phyloP scores from a whole-genome alignment of 1,140 invertebrate genomes.

The Dendrolimus punctatus region DNA sequence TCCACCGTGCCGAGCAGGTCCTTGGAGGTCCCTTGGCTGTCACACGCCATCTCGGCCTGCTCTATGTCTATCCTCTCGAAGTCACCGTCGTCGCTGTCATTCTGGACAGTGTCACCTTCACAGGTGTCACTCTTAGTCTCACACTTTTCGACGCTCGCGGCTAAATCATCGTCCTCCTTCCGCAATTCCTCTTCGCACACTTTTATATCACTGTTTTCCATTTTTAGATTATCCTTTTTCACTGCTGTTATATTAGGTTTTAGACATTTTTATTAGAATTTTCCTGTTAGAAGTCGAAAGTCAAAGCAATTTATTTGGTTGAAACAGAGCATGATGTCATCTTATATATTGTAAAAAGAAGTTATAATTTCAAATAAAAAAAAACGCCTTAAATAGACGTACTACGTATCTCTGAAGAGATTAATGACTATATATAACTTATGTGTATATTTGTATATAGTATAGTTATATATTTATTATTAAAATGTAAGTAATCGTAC shows the following conservation, averaged over 20 bases:
- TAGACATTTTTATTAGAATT: background rate
- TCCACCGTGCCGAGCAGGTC: conserved; percentile 33
- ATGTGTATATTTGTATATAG: too few relatives aligned
- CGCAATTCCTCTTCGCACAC: background rate
- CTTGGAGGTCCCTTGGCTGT: conserved; percentile 10
- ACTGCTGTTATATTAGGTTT: too few relatives aligned
- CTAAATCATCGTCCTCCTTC: conserved; percentile 1
- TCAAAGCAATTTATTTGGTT: too few relatives aligned
- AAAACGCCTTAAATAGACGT: too few relatives aligned
- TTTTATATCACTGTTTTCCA: conserved; percentile 5
- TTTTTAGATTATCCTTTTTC: background rate
- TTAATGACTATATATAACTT: too few relatives aligned
- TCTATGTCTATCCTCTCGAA: background rate
- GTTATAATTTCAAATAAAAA: too few relatives aligned
- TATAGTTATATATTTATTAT: too few relatives aligned
- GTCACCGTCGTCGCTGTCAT: conserved; percentile 1
- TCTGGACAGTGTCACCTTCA: background rate
- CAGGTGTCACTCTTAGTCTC: background rate
- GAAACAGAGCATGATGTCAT: too few relatives aligned
- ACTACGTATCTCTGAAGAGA: too few relatives aligned
- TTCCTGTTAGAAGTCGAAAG: background rate
- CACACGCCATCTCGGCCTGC: conserved; percentile 2
- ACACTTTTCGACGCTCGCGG: conserved; percentile 3
- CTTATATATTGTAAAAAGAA: too few relatives aligned
- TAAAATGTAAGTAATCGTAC: too few relatives aligned